Conservation (phyloP, 2,797 vertebrate species). For the Saxicola maurus region DNA sequence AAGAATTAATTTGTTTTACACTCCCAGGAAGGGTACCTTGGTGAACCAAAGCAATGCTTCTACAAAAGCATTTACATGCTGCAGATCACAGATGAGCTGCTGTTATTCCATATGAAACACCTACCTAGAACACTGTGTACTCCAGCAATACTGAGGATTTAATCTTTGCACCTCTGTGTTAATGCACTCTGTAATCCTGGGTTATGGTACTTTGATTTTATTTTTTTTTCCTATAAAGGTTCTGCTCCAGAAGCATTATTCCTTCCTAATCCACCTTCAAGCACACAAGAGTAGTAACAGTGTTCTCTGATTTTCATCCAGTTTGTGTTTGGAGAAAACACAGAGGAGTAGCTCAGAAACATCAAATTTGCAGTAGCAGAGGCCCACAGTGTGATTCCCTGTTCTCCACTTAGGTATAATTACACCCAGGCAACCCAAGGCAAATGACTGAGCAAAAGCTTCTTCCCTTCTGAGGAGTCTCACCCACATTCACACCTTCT, state of each 20-base stretch:
- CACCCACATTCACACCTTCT: not conserved
- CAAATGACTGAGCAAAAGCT: not conserved
- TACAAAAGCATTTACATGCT: not conserved
- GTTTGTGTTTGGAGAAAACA: not conserved
- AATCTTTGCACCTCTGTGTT: not conserved
- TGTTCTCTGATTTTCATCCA: not conserved
- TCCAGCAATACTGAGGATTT: not conserved
- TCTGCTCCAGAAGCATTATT: not conserved
- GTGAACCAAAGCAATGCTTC: not conserved
- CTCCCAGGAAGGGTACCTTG: not conserved
- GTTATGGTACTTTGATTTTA: not conserved
- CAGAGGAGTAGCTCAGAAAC: not conserved
- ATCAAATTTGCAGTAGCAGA: not conserved
- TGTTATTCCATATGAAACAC: not conserved
- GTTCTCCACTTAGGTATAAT: not conserved
- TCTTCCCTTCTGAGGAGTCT: not conserved
- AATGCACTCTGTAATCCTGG: not conserved
- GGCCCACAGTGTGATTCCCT: not conserved
- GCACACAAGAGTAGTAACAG: not conserved
- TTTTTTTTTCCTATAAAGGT: not conserved
- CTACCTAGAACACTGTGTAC: not conserved
- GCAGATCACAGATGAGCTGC: not conserved
- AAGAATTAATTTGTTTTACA: not conserved
- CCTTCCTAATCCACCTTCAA: not conserved
- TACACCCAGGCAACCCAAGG: not conserved